Base-by-base conservation (phyloP, 2,113 vertebrate species). In the Prunella himalayana region DNA sequence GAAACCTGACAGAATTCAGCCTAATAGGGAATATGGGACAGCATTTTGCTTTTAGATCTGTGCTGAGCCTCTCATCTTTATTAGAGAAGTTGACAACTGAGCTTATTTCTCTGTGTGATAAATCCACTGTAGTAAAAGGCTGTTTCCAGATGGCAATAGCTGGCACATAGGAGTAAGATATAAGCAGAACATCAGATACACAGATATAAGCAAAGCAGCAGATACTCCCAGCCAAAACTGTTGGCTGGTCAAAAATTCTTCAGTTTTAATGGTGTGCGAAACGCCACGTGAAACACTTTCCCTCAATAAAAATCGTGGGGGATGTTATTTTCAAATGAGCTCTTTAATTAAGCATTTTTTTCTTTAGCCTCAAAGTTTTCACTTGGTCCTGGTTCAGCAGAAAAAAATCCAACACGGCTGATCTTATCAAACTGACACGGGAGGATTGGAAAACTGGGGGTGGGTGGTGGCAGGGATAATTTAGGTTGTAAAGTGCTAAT, bases 41-140 rank as follows among this genome's bases (percentile, higher is more conserved):
- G 68, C 7, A 28, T 41, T 95, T 89, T 86, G 56, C 20, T 33
- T 91, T 90, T 17, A 94, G 85, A 88, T 80, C 82, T 60, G 51
- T 27, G 28, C 22, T 0, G 1, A 11, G 31, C 13, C 63, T 59
- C 85, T 83, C 85, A 28, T 81, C 82, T 86, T 85, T 86, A 94
- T 94, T 83, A 93, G 51, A 64, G 79, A 78, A 30, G 66, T 69
- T 90, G 93, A 90, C 85, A 94, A 86, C 82, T 71, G 47, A 30
- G 56, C 44, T 93, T 71, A 60, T 78, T 94, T 78, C 80, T 75
- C 71, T 53, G 41, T 66, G 64, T 71, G 90, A 92, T 72, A 82
- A 81, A 95, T 27, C 51, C 41, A 7, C 31, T 54, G 75, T 47
- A 86, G 88, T 53, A 86, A 96, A 87, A 90, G 30, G 82, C 76